Percentiles rank a stretch among this genome's conserved stretches.
Evolutionary conservation across 2,888 invertebrate species (phyloP).

Genomic region (Thecophora atra): DNA sequence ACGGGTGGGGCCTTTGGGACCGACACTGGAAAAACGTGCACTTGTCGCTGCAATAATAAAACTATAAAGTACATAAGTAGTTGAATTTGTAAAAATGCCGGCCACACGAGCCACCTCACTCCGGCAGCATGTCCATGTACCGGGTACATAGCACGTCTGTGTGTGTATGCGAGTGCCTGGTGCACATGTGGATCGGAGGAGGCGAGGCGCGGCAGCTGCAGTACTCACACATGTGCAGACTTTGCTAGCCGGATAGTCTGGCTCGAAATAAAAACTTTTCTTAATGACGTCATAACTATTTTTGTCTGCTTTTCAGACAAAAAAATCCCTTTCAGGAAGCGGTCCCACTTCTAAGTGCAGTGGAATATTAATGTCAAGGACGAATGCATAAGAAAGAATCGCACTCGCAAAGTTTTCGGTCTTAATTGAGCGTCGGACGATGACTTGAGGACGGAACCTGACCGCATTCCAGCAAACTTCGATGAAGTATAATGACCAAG

Average conservation of each 20-base stretch:
- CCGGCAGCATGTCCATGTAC: neutral
- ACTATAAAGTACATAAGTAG: conserved; percentile 40
- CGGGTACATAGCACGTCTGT: neutral
- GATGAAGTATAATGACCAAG: no score
- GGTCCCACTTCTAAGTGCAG: conserved; percentile 35
- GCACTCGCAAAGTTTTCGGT: neutral
- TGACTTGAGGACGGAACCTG: no score
- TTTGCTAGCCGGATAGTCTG: conserved; percentile 24
- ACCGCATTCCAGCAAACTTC: no score
- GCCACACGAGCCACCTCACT: conserved; percentile 13
- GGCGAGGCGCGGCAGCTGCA: conserved; percentile 1
- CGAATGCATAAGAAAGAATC: conserved; percentile 3
- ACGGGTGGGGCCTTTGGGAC: neutral
- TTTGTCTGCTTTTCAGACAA: conserved; percentile 34
- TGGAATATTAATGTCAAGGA: conserved; percentile 41
- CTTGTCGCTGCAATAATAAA: conserved; percentile 43
- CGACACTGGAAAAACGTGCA: conserved; percentile 35
- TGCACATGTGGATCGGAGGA: neutral
- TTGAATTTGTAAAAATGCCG: conserved; percentile 42
- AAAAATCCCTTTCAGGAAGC: conserved; percentile 35
- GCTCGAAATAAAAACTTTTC: conserved; percentile 35
- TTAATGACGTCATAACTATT: conserved; percentile 37
- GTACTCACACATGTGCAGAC: conserved; percentile 3
- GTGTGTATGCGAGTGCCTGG: no score
- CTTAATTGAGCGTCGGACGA: neutral